Percentiles rank a stretch among this genome's conserved stretches.
Evolutionary conservation across 2,797 vertebrate genomes (phyloP).

Genomic region (Sebastolobus altivelis): DNA sequence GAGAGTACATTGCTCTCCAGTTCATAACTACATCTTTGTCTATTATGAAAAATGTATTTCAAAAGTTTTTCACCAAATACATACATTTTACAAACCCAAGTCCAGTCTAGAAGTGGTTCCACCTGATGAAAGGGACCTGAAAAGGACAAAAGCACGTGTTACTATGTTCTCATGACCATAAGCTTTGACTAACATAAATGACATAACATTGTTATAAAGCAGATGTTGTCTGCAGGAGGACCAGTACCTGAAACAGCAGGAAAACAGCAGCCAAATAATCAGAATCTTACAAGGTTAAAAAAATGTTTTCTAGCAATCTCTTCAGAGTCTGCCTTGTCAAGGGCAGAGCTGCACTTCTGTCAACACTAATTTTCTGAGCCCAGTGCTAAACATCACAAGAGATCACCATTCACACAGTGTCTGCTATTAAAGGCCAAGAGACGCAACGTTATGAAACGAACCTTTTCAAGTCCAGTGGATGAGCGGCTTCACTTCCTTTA

Average conservation of each 20-base stretch:
- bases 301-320: constrained; percentile 1
- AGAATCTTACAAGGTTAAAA: accelerated
- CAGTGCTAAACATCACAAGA: constrained; percentile 77
- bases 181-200: accelerated
- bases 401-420: background rate
- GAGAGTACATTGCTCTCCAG: too few species aligned
- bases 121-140: background rate
- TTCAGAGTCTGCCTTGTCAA: constrained; percentile 72
- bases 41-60: too few species aligned
- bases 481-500: accelerated
- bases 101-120: too few species aligned
- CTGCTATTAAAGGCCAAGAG: accelerated
- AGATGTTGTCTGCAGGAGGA: background rate
- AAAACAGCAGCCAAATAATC: background rate
- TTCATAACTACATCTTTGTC: too few species aligned
- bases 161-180: accelerated
- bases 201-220: background rate
- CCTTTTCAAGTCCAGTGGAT: background rate
- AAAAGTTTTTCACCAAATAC: too few species aligned
- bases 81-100: background rate
- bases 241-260: constrained; percentile 24
- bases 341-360: constrained; percentile 72
- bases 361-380: constrained; percentile 64
- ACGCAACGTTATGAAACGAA: background rate
- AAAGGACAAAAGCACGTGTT: background rate